Conservation (phyloP, 2,797 vertebrate genomes). For the Jordanella pulchra region DNA sequence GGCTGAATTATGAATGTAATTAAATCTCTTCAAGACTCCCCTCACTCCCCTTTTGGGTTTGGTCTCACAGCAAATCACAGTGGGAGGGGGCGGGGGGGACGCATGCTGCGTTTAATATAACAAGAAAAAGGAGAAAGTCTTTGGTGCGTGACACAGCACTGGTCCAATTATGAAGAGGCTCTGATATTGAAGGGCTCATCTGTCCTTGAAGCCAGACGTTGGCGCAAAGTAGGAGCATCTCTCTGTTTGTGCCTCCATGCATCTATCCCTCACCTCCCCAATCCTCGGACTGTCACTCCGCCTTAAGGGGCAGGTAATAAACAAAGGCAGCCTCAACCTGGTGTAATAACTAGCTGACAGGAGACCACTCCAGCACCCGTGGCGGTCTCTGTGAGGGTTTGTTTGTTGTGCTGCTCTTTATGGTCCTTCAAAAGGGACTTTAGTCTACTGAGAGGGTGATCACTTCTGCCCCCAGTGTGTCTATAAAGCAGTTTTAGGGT, state of each 20-base stretch:
- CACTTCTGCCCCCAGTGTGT: constrained; percentile 42
- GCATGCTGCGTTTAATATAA: constrained; percentile 57
- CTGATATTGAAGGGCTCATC: constrained; percentile 60
- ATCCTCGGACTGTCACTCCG: constrained; percentile 64
- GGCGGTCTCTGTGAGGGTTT: constrained; percentile 18
- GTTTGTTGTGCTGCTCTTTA: constrained; percentile 20
- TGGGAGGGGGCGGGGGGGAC: constrained; percentile 48
- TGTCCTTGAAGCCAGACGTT: constrained; percentile 70
- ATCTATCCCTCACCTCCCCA: constrained; percentile 54
- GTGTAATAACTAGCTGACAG: constrained; percentile 60
- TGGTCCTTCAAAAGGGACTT: constrained; percentile 47
- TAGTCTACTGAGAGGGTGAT: constrained; percentile 34
- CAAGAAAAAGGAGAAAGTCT: constrained; percentile 65
- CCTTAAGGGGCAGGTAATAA: constrained; percentile 63
- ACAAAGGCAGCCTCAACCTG: constrained; percentile 56
- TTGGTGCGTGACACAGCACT: constrained; percentile 56
- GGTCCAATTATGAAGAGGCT: constrained; percentile 69
- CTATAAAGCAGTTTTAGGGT: constrained; percentile 19
- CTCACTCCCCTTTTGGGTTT: constrained; percentile 50
- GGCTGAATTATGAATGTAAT: constrained; percentile 73
- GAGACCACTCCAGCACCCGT: constrained; percentile 33
- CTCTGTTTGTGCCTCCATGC: constrained; percentile 54
- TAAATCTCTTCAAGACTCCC: constrained; percentile 73
- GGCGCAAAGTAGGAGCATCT: constrained; percentile 59
- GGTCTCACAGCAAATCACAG: constrained; percentile 59